Conservation (phyloP, 2,888 invertebrate species). For the Meiosimyza decipiens region DNA sequence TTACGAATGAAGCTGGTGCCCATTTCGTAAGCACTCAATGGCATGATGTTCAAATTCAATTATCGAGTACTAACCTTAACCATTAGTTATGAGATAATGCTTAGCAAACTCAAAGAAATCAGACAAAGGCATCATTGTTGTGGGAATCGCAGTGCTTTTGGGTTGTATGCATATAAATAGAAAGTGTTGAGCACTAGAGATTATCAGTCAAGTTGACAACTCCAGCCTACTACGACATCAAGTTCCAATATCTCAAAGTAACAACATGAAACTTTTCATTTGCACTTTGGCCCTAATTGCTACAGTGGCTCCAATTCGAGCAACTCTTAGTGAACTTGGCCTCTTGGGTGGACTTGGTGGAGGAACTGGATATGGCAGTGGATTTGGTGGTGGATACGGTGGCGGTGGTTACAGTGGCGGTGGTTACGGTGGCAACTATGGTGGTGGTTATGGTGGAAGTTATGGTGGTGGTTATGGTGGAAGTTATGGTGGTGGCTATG, state of each 20-base stretch:
- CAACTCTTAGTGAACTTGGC: slow-evolving; percentile 11
- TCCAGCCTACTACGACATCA: background rate
- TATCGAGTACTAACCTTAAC: too few relatives aligned
- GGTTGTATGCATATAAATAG: background rate
- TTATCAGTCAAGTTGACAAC: background rate
- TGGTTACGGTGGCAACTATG: background rate
- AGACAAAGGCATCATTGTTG: too few relatives aligned
- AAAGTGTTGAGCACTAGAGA: background rate
- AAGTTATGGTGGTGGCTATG: background rate
- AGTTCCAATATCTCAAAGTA: background rate
- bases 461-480: background rate
- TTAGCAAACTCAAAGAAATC: too few relatives aligned
- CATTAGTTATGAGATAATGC: too few relatives aligned
- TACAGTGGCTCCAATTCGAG: background rate
- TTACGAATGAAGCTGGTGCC: too few relatives aligned
- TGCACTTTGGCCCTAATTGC: background rate
- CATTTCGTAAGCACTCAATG: too few relatives aligned
- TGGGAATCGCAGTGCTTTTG: too few relatives aligned
- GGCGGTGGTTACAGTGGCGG: background rate
- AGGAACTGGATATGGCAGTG: background rate
- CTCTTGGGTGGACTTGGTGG: slow-evolving; percentile 5
- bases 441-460: background rate
- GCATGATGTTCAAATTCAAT: too few relatives aligned
- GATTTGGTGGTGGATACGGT: too few relatives aligned
- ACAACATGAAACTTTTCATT: too few relatives aligned